A percentile compares a stretch with the other conserved stretches of the same genome.
phyloP scores from a whole-genome alignment of 2,113 vertebrate genomes.

The Steatornis caripensis region DNA sequence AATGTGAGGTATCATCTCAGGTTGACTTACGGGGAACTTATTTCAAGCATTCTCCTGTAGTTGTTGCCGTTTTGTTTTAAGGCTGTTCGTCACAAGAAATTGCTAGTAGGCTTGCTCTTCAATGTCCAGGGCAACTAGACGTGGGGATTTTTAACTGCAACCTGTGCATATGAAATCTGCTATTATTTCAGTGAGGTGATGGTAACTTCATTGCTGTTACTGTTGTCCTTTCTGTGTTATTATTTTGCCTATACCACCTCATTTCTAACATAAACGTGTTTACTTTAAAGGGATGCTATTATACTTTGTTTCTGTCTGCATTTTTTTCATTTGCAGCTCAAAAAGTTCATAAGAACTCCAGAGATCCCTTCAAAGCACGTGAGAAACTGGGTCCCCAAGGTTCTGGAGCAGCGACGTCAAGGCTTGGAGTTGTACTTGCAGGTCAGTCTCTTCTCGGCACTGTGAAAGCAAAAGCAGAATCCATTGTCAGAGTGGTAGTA shows the following conservation, averaged over 20 bases:
- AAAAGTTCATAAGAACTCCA: constrained; percentile 94
- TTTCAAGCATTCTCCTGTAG: neutral
- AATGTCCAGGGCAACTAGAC: neutral
- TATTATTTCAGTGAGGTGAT: neutral
- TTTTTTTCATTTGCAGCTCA: constrained; percentile 76
- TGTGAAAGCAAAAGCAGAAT: neutral
- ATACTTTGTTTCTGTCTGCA: neutral
- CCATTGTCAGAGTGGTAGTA: neutral
- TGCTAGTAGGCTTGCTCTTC: neutral
- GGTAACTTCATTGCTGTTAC: neutral
- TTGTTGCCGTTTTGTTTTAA: neutral
- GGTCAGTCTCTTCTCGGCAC: constrained; percentile 67
- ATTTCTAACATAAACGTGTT: neutral
- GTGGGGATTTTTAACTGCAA: neutral
- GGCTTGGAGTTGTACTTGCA: constrained; percentile 94
- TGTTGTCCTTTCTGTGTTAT: neutral
- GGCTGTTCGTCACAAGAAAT: neutral
- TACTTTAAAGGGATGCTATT: neutral
- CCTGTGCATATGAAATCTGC: neutral
- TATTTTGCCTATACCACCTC: neutral
- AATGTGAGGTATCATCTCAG: neutral
- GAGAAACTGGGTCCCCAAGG: constrained; percentile 97
- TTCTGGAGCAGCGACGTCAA: constrained; percentile 91
- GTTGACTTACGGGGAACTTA: neutral
- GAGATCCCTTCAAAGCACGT: constrained; percentile 98